A percentile compares a stretch with the other conserved stretches of the same genome.
These are phyloP conservation scores for Magallana gigas DNA, from an alignment of 1,140 invertebrate genomes.

Conservation along the genomic window DNA sequence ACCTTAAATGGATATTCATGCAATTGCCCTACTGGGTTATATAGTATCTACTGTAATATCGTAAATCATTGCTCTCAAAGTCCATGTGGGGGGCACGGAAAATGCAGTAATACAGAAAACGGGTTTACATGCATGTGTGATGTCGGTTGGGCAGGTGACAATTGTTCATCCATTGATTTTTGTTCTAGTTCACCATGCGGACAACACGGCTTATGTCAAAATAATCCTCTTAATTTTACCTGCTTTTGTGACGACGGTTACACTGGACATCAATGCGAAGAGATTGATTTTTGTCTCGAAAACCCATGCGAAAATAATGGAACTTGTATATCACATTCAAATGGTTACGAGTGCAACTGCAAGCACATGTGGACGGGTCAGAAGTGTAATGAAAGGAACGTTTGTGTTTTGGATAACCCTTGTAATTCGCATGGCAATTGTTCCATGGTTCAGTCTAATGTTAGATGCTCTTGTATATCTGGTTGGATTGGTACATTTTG, in stretches of 20 bases:
- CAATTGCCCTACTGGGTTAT: neutral
- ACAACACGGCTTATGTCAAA: neutral
- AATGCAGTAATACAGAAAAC: constrained; percentile 10
- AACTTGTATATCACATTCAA: neutral
- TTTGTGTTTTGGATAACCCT: neutral
- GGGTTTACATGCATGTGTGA: neutral
- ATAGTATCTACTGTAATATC: neutral
- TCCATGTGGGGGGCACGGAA: constrained; percentile 25
- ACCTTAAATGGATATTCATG: neutral
- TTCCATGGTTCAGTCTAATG: neutral
- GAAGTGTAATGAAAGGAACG: neutral
- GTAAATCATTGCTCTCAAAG: neutral
- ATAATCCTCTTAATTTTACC: neutral
- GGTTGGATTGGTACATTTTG: neutral
- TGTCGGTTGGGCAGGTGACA: constrained; percentile 31
- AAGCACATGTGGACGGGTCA: neutral
- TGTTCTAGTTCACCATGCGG: neutral
- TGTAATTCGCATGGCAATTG: neutral
- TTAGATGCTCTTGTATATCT: neutral
- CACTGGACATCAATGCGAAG: neutral
- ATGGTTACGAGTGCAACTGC: constrained; percentile 30
- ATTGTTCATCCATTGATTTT: constrained; percentile 26
- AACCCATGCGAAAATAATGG: constrained; percentile 40
- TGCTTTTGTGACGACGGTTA: neutral
- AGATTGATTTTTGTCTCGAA: neutral